phyloP scores from a whole-genome alignment of 2,113 vertebrate genomes.

The Isichthys henryi region DNA sequence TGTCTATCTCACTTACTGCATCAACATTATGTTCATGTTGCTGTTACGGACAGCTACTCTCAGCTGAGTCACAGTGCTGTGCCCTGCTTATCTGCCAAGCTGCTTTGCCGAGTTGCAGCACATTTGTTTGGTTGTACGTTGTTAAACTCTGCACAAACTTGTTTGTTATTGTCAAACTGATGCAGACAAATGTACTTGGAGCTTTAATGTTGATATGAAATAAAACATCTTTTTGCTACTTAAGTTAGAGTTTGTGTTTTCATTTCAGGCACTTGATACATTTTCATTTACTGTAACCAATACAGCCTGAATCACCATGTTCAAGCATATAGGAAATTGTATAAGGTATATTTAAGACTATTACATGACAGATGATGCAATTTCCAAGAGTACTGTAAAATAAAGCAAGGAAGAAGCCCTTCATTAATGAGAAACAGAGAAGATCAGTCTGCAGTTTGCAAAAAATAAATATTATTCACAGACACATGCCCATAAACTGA shows the following conservation, averaged over 20 bases:
- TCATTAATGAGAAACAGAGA: too few species aligned
- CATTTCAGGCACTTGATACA: background rate
- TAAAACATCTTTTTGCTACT: background rate
- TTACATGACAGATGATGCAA: background rate
- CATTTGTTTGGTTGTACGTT: background rate
- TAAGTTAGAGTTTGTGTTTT: background rate
- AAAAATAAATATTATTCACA: too few species aligned
- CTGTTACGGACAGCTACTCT: too few species aligned
- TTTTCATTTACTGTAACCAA: background rate
- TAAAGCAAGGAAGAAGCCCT: too few species aligned
- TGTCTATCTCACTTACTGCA: background rate
- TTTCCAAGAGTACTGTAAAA: background rate
- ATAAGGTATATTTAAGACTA: background rate
- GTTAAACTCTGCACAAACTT: background rate
- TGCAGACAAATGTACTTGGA: background rate
- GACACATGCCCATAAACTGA: too few species aligned
- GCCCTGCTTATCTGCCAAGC: background rate
- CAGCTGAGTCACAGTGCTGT: background rate
- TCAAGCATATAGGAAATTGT: background rate
- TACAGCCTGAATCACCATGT: background rate
- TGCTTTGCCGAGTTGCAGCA: background rate
- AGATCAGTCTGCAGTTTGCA: too few species aligned
- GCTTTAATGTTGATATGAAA: background rate
- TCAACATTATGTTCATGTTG: background rate
- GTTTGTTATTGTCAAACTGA: background rate